phyloP scores from a whole-genome alignment of 2,888 invertebrate genomes.

The Fabriciana adippe region DNA sequence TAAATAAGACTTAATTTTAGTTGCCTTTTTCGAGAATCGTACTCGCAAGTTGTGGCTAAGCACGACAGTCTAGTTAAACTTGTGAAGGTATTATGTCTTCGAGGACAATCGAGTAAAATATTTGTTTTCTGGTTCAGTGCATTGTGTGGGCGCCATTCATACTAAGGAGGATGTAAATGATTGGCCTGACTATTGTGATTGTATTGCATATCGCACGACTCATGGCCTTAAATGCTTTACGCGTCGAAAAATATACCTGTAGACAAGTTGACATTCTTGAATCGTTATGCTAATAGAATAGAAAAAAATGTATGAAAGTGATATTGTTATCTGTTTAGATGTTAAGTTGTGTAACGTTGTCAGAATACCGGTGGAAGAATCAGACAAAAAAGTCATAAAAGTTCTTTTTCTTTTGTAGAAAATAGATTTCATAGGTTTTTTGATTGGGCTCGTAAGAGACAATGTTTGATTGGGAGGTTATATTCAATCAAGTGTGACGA shows the following conservation, averaged over 20 bases:
- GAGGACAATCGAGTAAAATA: constrained; percentile 4
- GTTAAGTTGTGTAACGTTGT: no score
- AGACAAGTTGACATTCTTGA: neutral
- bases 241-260: neutral
- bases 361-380: no score
- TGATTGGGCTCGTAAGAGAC: no score
- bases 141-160: constrained; percentile 44
- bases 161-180: constrained; percentile 46
- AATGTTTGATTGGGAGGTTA: no score
- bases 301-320: no score
- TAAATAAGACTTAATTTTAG: no score
- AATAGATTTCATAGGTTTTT: no score
- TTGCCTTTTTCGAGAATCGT: neutral
- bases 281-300: no score
- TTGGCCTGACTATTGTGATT: constrained; percentile 38
- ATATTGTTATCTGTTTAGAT: no score
- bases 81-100: constrained; percentile 1
- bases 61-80: neutral
- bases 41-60: neutral
- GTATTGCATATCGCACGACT: constrained; percentile 26
- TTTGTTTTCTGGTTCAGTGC: constrained; percentile 22
- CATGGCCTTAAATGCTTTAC: neutral
- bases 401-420: no score
- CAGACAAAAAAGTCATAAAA: no score
- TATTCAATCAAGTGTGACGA: no score